These are phyloP conservation scores for Acronicta alni DNA, from an alignment of 2,888 invertebrate genomes.

Conservation along the genomic window DNA sequence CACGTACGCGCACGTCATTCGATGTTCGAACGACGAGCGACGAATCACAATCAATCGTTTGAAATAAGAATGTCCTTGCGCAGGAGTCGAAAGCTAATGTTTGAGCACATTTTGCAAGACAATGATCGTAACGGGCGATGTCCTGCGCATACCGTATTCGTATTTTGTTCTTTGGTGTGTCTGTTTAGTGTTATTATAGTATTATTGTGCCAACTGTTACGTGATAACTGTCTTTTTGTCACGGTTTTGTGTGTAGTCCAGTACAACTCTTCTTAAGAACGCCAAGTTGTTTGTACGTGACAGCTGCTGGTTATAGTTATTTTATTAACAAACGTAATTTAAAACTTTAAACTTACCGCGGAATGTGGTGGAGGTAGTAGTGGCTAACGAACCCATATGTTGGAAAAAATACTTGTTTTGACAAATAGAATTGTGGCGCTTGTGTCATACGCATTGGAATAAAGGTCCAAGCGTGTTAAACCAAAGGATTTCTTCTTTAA, in stretches of 20 bases:
- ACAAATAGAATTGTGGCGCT: slow-evolving; percentile 5
- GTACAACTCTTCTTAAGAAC: background rate
- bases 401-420: background rate
- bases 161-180: slow-evolving; percentile 54
- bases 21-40: slow-evolving; percentile 59
- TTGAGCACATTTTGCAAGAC: slow-evolving; percentile 77
- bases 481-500: no score
- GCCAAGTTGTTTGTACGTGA: slow-evolving; percentile 1
- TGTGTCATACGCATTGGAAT: no score
- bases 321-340: slow-evolving; percentile 32
- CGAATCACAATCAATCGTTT: slow-evolving; percentile 65
- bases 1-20: slow-evolving; percentile 56
- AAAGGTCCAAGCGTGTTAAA: no score
- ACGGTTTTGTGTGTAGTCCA: slow-evolving; percentile 45
- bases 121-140: slow-evolving; percentile 73
- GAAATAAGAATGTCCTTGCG: slow-evolving; percentile 79
- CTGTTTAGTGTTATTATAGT: slow-evolving; percentile 43
- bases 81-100: slow-evolving; percentile 67
- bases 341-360: slow-evolving; percentile 31
- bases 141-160: slow-evolving; percentile 70
- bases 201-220: slow-evolving; percentile 59
- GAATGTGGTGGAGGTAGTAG: slow-evolving; percentile 1
- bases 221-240: slow-evolving; percentile 48
- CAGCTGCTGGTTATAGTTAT: slow-evolving; percentile 10
- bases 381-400: slow-evolving; percentile 17